These are phyloP conservation scores for Gasterosteus nipponicus DNA, from an alignment of 2,113 vertebrate species.

Conservation along the genomic window DNA sequence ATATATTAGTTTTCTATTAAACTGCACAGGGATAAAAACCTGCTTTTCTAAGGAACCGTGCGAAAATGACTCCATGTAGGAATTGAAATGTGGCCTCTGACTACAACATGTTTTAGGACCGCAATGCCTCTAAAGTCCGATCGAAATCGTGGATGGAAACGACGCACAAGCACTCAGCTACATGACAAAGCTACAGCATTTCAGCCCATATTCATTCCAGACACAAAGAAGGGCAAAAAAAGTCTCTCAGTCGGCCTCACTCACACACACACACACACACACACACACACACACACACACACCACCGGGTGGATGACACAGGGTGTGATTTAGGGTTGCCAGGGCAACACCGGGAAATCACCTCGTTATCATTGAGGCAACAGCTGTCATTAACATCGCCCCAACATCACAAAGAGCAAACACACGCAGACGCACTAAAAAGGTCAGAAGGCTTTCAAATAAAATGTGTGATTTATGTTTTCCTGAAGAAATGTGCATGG, in stretches of 20 bases:
- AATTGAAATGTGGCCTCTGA: not conserved
- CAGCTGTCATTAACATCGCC: constrained; percentile 62
- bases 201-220: constrained; percentile 36
- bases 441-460: not conserved
- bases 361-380: constrained; percentile 50
- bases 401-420: constrained; percentile 36
- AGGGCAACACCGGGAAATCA: constrained; percentile 59
- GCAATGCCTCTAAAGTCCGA: constrained; percentile 3
- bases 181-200: constrained; percentile 29
- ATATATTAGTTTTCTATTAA: not conserved
- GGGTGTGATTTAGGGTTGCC: constrained; percentile 53
- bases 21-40: not conserved
- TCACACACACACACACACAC: constrained; percentile 6
- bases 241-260: constrained; percentile 11
- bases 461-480: constrained; percentile 38
- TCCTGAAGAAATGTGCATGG: not conserved
- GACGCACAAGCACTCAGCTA: constrained; percentile 33
- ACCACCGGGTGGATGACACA: constrained; percentile 23
- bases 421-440: constrained; percentile 9
- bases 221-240: constrained; percentile 27
- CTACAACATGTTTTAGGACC: constrained; percentile 12
- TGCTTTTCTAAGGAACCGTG: constrained; percentile 1
- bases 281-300: constrained; percentile 5
- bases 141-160: constrained; percentile 38
- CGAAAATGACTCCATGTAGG: not conserved